Evolutionary conservation across 2,888 invertebrate genomes (phyloP), one percentile per base, ranked within the genome.

Genomic region (Drosophila anomalata): DNA sequence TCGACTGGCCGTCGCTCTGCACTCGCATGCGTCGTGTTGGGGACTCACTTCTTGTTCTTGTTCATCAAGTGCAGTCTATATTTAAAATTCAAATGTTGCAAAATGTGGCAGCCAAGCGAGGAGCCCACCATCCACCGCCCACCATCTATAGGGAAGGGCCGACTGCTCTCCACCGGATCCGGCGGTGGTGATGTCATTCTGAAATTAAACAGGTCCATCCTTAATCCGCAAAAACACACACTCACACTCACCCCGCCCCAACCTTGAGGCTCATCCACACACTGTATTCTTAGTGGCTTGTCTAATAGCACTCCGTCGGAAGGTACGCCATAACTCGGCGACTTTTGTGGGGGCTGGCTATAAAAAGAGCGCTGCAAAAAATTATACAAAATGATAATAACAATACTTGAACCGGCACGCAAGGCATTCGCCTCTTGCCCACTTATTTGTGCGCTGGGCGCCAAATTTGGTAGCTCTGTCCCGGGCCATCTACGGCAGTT

Each of bases 11-110:
- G 74, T 66, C 78, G 53, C 4, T 26, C 61, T 69, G 75, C 77
- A 74, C 42, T 77, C 65, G 65, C 72, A 12, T 52, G 68, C 63
- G 17, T 50, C 39, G 48, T 52, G 26, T 57, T 61, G 39, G 39
- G 36, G 33, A 17, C n/a, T 54, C 31, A 17, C n/a, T 54, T 42
- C 44, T 11, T 42, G 8, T 53, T 60, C 57, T 58, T 62, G 57
- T 42, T 33, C 58, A 58, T 50, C 61, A 73, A 62, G 63, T 61
- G 75, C 60, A 76, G 46, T 69, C 84, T 83, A 81, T 70, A 71
- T 78, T 71, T 81, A 81, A 71, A 76, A 73, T 63, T 78, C 73
- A 68, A 79, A 75, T 78, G 74, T 76, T 78, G 75, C 78, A 79
- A 75, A 75, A 70, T 78, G 59, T 59, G 58, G 60, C 78, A 76